phyloP scores from a whole-genome alignment of 2,797 vertebrate species.

The Agapornis canus region DNA sequence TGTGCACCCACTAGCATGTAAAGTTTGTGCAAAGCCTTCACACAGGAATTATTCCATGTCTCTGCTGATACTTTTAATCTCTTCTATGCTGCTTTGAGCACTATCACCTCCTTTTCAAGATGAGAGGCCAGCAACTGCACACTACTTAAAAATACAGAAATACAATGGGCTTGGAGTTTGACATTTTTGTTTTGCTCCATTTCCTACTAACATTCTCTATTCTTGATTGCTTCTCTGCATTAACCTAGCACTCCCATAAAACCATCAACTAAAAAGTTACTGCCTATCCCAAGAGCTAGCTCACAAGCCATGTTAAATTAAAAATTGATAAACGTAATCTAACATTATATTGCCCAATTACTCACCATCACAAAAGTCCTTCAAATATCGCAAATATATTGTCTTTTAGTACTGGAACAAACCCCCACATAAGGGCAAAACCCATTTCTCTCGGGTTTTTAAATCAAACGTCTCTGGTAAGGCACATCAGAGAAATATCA shows the following conservation, averaged over 20 bases:
- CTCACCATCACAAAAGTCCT: neutral
- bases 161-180: neutral
- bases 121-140: neutral
- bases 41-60: neutral
- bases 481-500: neutral
- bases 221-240: neutral
- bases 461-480: neutral
- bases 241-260: neutral
- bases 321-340: neutral
- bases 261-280: neutral
- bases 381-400: neutral
- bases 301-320: neutral
- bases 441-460: neutral
- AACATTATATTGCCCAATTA: neutral
- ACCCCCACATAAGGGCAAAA: neutral
- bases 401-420: neutral
- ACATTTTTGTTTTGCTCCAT: neutral
- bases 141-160: neutral
- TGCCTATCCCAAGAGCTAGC: neutral
- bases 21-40: neutral
- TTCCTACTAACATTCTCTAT: neutral
- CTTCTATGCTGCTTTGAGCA: neutral
- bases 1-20: rapidly evolving
- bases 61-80: neutral
- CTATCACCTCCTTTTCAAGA: neutral